Evolutionary conservation across 2,797 vertebrate species (phyloP).

Genomic region (Melanotaenia trifasciata): DNA sequence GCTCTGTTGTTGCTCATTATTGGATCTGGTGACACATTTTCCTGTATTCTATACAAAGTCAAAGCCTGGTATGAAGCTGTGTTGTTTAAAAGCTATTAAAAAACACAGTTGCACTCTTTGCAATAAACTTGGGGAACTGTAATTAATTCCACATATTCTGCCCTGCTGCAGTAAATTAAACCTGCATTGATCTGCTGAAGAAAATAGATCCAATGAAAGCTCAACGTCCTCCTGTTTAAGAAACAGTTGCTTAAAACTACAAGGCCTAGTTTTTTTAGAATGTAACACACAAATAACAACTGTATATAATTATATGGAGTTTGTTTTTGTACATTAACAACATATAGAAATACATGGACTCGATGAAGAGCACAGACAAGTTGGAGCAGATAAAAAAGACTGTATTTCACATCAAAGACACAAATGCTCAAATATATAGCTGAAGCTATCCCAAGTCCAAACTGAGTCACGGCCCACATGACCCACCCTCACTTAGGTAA

Average conservation of each 20-base stretch:
- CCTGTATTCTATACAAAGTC: rapidly evolving
- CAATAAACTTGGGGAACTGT: neutral
- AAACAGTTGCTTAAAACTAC: neutral
- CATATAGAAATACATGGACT: neutral
- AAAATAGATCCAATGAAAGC: conserved; percentile 8
- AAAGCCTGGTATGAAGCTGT: neutral
- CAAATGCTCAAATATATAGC: neutral
- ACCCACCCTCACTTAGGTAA: no score
- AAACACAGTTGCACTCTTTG: neutral
- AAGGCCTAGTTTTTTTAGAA: neutral
- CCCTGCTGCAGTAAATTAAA: conserved; percentile 2
- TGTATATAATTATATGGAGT: neutral
- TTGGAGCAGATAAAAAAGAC: neutral
- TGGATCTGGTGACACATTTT: neutral
- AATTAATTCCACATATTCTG: neutral
- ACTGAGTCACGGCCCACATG: no score
- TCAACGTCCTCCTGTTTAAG: conserved; percentile 2
- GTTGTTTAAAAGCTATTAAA: neutral
- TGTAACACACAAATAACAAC: neutral
- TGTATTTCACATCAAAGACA: neutral
- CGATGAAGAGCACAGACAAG: no score
- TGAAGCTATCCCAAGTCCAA: neutral
- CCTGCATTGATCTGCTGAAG: conserved; percentile 10
- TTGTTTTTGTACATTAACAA: neutral
- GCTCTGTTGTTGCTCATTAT: neutral